Conservation (phyloP, 2,797 vertebrate species). For the Eulemur rubriventer region DNA sequence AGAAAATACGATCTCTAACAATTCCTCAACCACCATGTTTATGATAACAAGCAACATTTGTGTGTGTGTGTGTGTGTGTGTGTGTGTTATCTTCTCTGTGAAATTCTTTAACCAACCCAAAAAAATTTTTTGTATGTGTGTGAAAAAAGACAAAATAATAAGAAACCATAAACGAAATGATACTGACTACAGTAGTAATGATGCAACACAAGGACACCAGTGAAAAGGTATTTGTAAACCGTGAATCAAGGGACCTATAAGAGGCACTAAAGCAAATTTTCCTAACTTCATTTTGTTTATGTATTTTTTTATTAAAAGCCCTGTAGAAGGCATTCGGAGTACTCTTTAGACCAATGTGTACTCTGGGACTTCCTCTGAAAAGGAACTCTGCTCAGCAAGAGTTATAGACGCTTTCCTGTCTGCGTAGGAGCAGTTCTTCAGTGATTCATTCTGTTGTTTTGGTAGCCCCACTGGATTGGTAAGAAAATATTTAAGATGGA, state of each 20-base stretch:
- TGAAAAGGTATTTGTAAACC: neutral
- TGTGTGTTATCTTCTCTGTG: neutral
- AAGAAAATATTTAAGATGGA: conserved; percentile 53
- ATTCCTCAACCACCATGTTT: neutral
- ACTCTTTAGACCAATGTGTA: neutral
- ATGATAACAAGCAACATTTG: neutral
- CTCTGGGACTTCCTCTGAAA: conserved; percentile 18
- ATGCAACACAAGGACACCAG: neutral
- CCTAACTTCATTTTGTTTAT: neutral
- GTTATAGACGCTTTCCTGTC: conserved; percentile 54
- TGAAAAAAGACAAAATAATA: neutral
- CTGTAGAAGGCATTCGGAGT: neutral
- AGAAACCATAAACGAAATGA: neutral
- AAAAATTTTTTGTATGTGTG: neutral
- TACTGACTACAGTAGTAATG: neutral
- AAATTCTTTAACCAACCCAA: neutral
- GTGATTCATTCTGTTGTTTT: conserved; percentile 35
- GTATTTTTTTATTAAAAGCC: neutral
- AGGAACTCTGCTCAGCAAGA: conserved; percentile 31
- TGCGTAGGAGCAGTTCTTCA: conserved; percentile 6
- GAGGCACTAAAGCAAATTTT: neutral
- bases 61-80: neutral
- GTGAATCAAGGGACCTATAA: neutral
- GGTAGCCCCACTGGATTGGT: neutral
- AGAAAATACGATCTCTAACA: neutral